Percentiles rank a stretch among this genome's conserved stretches.
phyloP scores from a whole-genome alignment of 1,140 invertebrate species.

The Leptonema lineaticorne region DNA sequence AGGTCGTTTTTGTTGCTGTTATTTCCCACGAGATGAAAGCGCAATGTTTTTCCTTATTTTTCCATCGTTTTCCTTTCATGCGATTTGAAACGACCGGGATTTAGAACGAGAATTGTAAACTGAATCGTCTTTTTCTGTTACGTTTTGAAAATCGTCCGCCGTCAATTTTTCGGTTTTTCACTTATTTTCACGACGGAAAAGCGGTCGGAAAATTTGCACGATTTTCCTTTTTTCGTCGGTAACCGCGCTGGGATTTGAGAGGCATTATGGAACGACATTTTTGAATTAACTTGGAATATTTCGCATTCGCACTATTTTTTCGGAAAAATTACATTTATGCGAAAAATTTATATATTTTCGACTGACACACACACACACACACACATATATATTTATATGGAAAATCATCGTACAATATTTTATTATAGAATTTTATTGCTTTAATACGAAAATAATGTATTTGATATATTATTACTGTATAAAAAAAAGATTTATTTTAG shows the following conservation, averaged over 20 bases:
- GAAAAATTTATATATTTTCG: neutral
- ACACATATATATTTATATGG: neutral
- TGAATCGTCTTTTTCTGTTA: slow-evolving; percentile 4
- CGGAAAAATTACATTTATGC: neutral
- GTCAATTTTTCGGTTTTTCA: neutral
- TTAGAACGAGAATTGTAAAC: slow-evolving; percentile 22
- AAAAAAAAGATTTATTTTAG: too few relatives aligned
- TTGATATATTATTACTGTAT: too few relatives aligned
- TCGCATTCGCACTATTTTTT: too few relatives aligned
- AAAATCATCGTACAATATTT: too few relatives aligned
- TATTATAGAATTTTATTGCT: too few relatives aligned
- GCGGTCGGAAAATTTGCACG: neutral
- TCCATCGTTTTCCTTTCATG: neutral
- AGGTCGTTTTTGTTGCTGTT: neutral
- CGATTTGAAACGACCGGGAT: neutral
- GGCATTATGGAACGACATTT: neutral
- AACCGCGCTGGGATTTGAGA: neutral
- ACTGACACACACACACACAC: neutral
- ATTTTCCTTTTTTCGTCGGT: neutral
- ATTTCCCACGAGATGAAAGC: slow-evolving; percentile 16
- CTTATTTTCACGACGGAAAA: neutral
- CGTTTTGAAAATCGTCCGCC: neutral
- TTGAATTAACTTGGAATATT: neutral
- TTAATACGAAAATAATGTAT: too few relatives aligned
- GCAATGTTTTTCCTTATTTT: too few relatives aligned